Evolutionary conservation across 2,797 vertebrate genomes (phyloP), one percentile per base, ranked within the genome.

Genomic region (Vireo griseus): DNA sequence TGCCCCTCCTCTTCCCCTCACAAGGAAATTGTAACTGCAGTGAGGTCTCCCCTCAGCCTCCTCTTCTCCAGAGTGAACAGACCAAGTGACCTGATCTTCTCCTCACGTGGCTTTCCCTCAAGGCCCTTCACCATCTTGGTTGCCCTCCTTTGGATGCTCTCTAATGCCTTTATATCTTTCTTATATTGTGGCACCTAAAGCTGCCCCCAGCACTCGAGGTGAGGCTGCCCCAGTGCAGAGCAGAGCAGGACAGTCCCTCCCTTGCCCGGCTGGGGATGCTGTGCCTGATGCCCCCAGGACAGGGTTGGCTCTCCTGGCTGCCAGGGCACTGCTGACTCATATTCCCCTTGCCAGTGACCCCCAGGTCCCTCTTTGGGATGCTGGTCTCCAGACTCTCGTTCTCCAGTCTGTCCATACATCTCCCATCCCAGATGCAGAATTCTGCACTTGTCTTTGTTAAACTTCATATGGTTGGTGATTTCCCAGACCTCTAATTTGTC

Each of bases 211-310:
- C 1, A 25, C 35, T 35, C 0, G 1, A 52, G 10, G 21, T 19
- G 29, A 87, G 37, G n/a, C 58, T 0, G 0, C 6, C 9, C 13
- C 59, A 87, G n/a, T 0, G 12, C 63, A 54, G 72, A 69, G 40
- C 33, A 74, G 31, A 48, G 48, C 2, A 1, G 62, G 26, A 62
- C 55, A 81, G 42, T 55, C 35, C 69, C 18, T 42, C 11, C 16
- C 31, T 48, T 12, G 10, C 16, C 13, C 0, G 0, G 16, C 48
- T 75, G 62, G 15, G 0, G 0, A 44, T 10, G 22, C 26, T 50
- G n/a, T 4, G 1, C 55, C 42, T 62, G 77, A 10, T 55, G n/a
- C 1, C 6, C 35, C 19, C 28, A 21, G 37, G 19, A 57, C 48
- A 50, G 0, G 0, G 0, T 1, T 69, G 63, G 13, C 13, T 4